Conservation (phyloP, 1,140 invertebrate genomes). For the Marisa cornuarietis region DNA sequence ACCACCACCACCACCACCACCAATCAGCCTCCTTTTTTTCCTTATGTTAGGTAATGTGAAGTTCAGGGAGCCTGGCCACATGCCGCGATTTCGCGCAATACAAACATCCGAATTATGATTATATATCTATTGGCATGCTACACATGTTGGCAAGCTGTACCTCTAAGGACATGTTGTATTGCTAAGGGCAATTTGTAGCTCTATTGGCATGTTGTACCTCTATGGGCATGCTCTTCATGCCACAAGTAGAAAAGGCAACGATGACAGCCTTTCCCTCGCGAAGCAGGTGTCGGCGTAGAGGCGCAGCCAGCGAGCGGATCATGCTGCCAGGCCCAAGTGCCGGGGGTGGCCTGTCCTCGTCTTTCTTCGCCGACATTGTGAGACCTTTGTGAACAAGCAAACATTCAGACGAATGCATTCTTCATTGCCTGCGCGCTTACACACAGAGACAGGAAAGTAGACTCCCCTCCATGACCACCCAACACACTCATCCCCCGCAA, state of each 20-base stretch:
- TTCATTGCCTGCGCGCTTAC: background rate
- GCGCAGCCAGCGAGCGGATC: slow-evolving; percentile 52
- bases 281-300: slow-evolving; percentile 46
- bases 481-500: too few relatives aligned
- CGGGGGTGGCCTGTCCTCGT: slow-evolving; percentile 54
- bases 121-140: too few relatives aligned
- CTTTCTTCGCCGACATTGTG: slow-evolving; percentile 47
- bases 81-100: too few relatives aligned
- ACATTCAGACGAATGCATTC: background rate
- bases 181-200: background rate
- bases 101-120: too few relatives aligned
- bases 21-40: too few relatives aligned
- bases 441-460: too few relatives aligned
- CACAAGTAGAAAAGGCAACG: slow-evolving; percentile 49
- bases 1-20: too few relatives aligned
- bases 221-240: slow-evolving; percentile 52
- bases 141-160: too few relatives aligned
- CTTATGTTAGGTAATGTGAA: too few relatives aligned
- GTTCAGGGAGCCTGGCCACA: too few relatives aligned
- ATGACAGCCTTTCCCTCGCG: slow-evolving; percentile 40
- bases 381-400: background rate
- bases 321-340: slow-evolving; percentile 60
- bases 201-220: slow-evolving; percentile 31
- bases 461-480: too few relatives aligned
- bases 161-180: too few relatives aligned